These are phyloP conservation scores for Otolemur garnettii DNA, from an alignment of 2,113 vertebrate species.

Conservation along the genomic window DNA sequence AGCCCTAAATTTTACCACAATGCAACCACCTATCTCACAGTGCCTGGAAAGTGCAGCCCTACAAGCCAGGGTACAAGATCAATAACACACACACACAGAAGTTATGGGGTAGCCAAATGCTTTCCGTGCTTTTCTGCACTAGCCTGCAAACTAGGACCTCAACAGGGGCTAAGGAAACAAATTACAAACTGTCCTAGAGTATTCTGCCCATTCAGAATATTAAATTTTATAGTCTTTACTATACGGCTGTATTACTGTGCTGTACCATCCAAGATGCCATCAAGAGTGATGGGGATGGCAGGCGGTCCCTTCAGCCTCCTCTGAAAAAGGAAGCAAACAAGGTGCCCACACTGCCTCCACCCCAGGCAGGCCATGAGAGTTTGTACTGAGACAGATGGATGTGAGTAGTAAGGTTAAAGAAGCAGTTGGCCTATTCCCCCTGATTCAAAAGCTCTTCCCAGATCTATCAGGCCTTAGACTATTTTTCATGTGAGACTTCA, in stretches of 20 bases:
- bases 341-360: not conserved
- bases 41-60: not conserved
- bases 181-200: not conserved
- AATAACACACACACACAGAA: not conserved
- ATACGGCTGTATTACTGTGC: not conserved
- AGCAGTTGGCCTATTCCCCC: not conserved
- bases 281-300: not conserved
- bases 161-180: not conserved
- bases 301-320: not conserved
- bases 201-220: not conserved
- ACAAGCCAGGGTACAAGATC: not conserved
- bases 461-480: not conserved
- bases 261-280: not conserved
- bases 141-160: not conserved
- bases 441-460: constrained; percentile 51
- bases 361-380: not conserved
- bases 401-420: not conserved
- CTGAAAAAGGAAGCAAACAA: not conserved
- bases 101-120: not conserved
- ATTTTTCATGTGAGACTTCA: not conserved
- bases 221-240: not conserved
- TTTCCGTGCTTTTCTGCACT: not conserved
- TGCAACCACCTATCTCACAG: not conserved
- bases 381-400: not conserved
- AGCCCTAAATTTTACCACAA: not conserved